Evolutionary conservation across 2,888 invertebrate species (phyloP), one percentile per base, ranked within the genome.

Genomic region (Lacanobia oleracea): DNA sequence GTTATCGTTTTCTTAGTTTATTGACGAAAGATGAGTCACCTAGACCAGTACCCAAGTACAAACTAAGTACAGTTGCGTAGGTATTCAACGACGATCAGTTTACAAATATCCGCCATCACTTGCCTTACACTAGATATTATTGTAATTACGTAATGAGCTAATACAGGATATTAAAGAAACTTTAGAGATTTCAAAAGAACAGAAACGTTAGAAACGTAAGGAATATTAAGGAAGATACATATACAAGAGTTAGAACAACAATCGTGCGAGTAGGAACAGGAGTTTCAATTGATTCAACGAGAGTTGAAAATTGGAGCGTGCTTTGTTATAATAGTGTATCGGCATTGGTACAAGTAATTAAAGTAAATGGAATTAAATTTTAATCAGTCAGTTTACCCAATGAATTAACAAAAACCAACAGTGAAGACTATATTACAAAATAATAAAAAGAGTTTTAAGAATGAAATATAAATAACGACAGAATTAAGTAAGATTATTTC

Each of bases 61-160:
- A 18, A 18, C 48, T 48, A 14, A 14, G 43, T 43, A 43, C 43
- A 14, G 14, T 10, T 10, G 2, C 48, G 40, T 23, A 27, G 71
- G 21, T 37, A 70, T 40, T 18, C 12, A 50, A 69, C 61, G 79
- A 53, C 45, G 60, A 21, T 64, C 37, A 68, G 81, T 81, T 81
- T 81, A 80, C 83, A 81, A 81, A 81, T 83, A 81, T 79, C 33
- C 64, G 40, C 69, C 14, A 69, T n/a, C 27, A 61, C 60, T 54
- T 59, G 62, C 56, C 27, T 37, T 40, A 27, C 33, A 59, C 27
- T 78, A 48, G 18, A 48, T 48, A 73, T 61, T 78, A 67, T 69
- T 60, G 59, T 50, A 61, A 71, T 67, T 51, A 67, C 51, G 45
- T 45, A 27, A 59, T 67, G 48, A 1, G 18, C 48, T 18, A 8